A percentile compares a stretch with the other conserved stretches of the same genome.
Conservation (phyloP, 2,888 invertebrate genomes). For the Tenodera sinensis region DNA sequence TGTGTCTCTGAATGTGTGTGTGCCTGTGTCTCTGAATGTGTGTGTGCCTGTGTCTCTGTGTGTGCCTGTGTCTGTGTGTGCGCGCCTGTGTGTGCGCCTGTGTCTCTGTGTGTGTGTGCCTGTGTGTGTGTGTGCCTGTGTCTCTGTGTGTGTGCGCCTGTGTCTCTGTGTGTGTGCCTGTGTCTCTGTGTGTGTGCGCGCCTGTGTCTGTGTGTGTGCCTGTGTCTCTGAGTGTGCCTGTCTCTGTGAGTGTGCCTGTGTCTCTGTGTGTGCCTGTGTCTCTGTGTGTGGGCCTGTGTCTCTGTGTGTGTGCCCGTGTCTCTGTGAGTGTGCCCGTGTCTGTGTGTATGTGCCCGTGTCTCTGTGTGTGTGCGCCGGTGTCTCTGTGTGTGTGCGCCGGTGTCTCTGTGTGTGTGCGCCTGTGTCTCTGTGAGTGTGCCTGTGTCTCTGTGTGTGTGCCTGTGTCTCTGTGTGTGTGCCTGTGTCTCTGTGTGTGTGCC, state of each 20-base stretch:
- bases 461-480: not conserved
- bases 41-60: not conserved
- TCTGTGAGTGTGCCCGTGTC: too few species aligned
- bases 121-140: not conserved
- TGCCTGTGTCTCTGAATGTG: not conserved
- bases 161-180: not conserved
- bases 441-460: not conserved
- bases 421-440: not conserved
- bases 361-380: not conserved
- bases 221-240: not conserved
- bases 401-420: too few species aligned
- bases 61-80: not conserved
- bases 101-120: not conserved
- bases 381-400: not conserved
- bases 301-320: not conserved
- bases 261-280: not conserved
- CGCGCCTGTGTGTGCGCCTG: too few species aligned
- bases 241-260: not conserved
- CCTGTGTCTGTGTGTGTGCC: too few species aligned
- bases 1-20: not conserved
- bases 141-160: too few species aligned
- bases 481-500: not conserved
- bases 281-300: not conserved
- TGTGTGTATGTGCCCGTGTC: too few species aligned
- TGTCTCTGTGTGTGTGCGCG: too few species aligned